Percentiles rank a stretch among this genome's conserved stretches.
These are phyloP conservation scores for Allolobophora icterica DNA, from an alignment of 2,888 invertebrate species.

Conservation along the genomic window DNA sequence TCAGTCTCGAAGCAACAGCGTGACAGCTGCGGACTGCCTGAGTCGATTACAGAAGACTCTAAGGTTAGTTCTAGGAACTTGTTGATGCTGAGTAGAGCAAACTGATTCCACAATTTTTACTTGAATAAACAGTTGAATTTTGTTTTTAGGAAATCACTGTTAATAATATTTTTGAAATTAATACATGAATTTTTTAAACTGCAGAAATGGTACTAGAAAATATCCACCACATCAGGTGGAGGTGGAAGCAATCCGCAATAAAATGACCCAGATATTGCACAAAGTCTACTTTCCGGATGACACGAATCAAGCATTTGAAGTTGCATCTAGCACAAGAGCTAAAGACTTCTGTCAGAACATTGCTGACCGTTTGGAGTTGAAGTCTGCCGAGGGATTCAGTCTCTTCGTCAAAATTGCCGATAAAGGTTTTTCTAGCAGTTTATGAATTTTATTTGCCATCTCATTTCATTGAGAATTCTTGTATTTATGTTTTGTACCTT, in stretches of 20 bases:
- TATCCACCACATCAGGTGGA: constrained; percentile 92
- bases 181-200: neutral
- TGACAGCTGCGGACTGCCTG: constrained; percentile 81
- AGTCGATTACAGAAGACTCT: constrained; percentile 94
- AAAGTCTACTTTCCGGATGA: constrained; percentile 99
- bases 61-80: constrained; percentile 69
- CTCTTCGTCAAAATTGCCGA: constrained; percentile 91
- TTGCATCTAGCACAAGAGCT: constrained; percentile 87
- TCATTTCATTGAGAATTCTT: neutral
- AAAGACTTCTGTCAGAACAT: constrained; percentile 84
- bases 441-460: neutral
- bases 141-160: neutral
- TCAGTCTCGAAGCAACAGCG: constrained; percentile 74
- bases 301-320: constrained; percentile 89
- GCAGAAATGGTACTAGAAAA: constrained; percentile 63
- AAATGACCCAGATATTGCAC: constrained; percentile 97
- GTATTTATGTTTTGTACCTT: neutral
- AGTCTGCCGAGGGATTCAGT: constrained; percentile 85
- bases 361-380: constrained; percentile 77
- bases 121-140: neutral
- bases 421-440: constrained; percentile 71
- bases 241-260: constrained; percentile 98
- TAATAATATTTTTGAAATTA: neutral
- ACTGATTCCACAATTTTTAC: neutral
- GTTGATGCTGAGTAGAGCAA: neutral